A percentile compares a stretch with the other conserved stretches of the same genome.
These are phyloP conservation scores for Onchidella celtica DNA, from an alignment of 2,888 invertebrate genomes.

Conservation along the genomic window DNA sequence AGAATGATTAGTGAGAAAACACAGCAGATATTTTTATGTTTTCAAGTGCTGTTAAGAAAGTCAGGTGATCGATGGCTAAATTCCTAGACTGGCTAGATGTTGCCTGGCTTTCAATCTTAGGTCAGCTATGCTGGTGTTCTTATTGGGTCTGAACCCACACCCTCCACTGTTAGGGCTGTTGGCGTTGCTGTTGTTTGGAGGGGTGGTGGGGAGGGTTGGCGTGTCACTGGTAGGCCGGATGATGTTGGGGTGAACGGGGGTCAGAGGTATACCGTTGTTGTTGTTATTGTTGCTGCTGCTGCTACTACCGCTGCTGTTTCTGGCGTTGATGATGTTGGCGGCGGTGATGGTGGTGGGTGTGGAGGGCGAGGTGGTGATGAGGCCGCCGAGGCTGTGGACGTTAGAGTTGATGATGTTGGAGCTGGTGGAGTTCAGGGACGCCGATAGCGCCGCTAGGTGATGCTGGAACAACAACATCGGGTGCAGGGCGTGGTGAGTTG, in stretches of 20 bases:
- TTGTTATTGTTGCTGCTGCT: conserved; percentile 11
- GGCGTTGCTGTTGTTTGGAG: conserved; percentile 7
- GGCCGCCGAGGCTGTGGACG: background rate
- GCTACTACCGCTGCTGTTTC: background rate
- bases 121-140: conserved; percentile 94
- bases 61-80: too few species aligned
- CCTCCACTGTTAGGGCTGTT: conserved; percentile 19
- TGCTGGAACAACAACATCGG: conserved; percentile 84
- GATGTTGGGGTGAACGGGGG: conserved; percentile 12
- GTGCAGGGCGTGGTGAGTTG: conserved; percentile 65
- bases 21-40: too few species aligned
- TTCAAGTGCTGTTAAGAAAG: too few species aligned
- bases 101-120: conserved; percentile 94
- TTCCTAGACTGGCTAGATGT: conserved; percentile 93
- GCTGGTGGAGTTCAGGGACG: conserved; percentile 38
- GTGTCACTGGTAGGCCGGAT: conserved; percentile 31
- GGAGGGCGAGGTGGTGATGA: background rate
- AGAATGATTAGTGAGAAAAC: too few species aligned
- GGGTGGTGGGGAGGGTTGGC: conserved; percentile 10
- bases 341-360: background rate
- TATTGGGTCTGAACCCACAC: conserved; percentile 59
- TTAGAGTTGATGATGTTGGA: conserved; percentile 28
- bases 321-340: background rate
- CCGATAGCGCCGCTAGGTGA: conserved; percentile 66
- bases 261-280: background rate